Conservation (phyloP, 2,888 invertebrate species). For the Rosalia funebris region DNA sequence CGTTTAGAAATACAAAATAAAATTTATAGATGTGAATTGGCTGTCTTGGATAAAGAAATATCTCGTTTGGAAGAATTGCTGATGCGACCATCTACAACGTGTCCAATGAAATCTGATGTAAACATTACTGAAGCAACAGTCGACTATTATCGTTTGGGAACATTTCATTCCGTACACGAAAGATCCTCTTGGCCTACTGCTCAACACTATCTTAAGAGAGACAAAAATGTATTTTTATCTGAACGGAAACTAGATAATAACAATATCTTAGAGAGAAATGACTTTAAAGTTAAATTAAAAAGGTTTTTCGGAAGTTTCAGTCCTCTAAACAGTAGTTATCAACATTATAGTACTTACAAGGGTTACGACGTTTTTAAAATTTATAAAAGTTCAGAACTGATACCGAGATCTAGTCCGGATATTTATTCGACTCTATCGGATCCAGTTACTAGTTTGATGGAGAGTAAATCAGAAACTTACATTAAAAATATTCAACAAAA, state of each 20-base stretch:
- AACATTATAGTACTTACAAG: neutral
- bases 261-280: conserved; percentile 38
- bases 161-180: conserved; percentile 25
- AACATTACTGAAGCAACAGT: conserved; percentile 29
- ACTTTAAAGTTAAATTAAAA: conserved; percentile 51
- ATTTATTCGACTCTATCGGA: conserved; percentile 18
- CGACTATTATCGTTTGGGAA: conserved; percentile 33
- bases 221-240: conserved; percentile 43
- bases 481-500: conserved; percentile 20
- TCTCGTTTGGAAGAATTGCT: conserved; percentile 76
- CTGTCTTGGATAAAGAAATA: conserved; percentile 81
- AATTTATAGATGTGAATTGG: conserved; percentile 86
- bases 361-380: conserved; percentile 16
- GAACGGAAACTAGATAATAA: conserved; percentile 48
- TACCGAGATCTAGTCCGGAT: conserved; percentile 35
- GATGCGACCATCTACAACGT: conserved; percentile 52
- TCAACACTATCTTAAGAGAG: conserved; percentile 16
- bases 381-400: neutral
- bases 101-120: conserved; percentile 33
- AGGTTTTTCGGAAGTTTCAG: conserved; percentile 54
- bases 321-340: conserved; percentile 33
- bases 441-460: conserved; percentile 24
- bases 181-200: conserved; percentile 55
- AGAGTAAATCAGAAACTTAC: conserved; percentile 33
- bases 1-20: conserved; percentile 91